Evolutionary conservation across 2,113 vertebrate species (phyloP), one percentile per base, ranked within the genome.

Genomic region (Oxyruncus cristatus): DNA sequence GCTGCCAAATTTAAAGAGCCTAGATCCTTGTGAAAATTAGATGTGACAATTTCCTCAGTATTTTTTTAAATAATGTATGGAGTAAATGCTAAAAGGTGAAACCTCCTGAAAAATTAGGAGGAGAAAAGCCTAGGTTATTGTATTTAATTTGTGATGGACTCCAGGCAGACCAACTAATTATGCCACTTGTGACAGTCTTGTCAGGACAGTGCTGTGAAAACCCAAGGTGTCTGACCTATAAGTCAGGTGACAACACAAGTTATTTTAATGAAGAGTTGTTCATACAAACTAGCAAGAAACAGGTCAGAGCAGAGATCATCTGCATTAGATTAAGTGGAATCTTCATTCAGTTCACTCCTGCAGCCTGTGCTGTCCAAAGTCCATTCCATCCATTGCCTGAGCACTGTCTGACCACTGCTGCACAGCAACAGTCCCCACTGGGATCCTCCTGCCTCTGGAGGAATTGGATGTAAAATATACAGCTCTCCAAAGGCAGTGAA

Each of bases 51-150:
- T 89, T 39, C 37, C 37, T 83, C 3, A 1, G 28, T 61, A 39
- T 32, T 74, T 82, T 50, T 85, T 71, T 58, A 53, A 81, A 61
- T 63, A 82, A 35, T 61, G 16, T 18, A 46, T 56, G 21, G 27
- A 82, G 8, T 62, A 88, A 75, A 89, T 93, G 66, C 41, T 89
- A 78, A 65, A 84, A 95, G 76, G 62, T 89, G 76, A 91, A 52
- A 86, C 44, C 22, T 78, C 28, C 44, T 79, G 62, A 41, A 87
- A 89, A 94, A 94, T 71, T 44, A 87, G n/a, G 44, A 76, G 35
- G 27, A 89, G 35, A 94, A 87, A 87, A 78, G 44, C n/a, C 17
- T 52, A 78, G 24, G n/a, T 86, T 85, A 75, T 39, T 63, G 30
- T 49, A 75, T 37, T 85, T 79, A 76, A 91, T 65, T 32, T 78